Percentiles rank a stretch among this genome's conserved stretches.
Evolutionary conservation across 1,140 invertebrate genomes (phyloP).

Genomic region (Drosophila willistoni): DNA sequence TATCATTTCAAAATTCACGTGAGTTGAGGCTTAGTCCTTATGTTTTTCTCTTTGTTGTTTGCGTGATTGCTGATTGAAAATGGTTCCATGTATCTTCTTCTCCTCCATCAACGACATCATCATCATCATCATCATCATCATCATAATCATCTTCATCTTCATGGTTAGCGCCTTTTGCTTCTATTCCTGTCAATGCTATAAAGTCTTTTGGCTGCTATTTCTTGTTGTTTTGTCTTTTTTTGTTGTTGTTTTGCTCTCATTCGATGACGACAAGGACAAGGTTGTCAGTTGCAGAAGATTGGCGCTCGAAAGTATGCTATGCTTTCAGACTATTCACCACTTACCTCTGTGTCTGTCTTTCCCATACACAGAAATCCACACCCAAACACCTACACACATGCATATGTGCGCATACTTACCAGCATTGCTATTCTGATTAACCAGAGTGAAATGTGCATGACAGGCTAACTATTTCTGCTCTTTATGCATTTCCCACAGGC

Average conservation of each 20-base stretch:
- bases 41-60: conserved; percentile 9
- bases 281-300: conserved; percentile 13
- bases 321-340: not conserved
- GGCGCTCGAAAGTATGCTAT: conserved; percentile 13
- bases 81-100: conserved; percentile 13
- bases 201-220: conserved; percentile 6
- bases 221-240: not conserved
- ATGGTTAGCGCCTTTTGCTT: not conserved
- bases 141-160: not conserved
- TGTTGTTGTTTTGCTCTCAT: not conserved
- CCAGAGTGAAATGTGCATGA: conserved; percentile 17
- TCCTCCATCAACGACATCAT: conserved; percentile 14
- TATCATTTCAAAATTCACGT: conserved; percentile 14
- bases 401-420: not conserved
- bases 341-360: conserved; percentile 1
- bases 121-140: conserved; percentile 18
- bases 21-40: not conserved
- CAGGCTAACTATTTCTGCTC: conserved; percentile 18
- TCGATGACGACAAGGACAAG: conserved; percentile 11
- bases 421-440: conserved; percentile 10
- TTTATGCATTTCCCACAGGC: conserved; percentile 20
- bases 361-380: too few relatives aligned
- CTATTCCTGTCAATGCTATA: conserved; percentile 1
- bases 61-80: conserved; percentile 12
- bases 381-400: not conserved